Percentiles rank a stretch among this genome's conserved stretches.
Evolutionary conservation across 1,140 invertebrate species (phyloP).

Genomic region (Achatina immaculata): DNA sequence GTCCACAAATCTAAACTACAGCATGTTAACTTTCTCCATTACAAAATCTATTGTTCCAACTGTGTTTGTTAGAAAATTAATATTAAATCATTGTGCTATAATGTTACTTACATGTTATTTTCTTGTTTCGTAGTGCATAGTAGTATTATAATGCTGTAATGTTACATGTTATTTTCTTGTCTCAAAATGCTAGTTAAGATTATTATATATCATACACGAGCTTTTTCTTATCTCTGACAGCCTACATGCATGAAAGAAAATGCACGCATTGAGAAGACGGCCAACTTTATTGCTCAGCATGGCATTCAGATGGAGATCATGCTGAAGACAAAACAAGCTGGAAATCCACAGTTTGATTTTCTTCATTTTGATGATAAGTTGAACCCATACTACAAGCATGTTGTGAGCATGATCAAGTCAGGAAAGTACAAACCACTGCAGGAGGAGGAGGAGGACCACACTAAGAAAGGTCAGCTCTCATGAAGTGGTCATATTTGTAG

Average conservation of each 20-base stretch:
- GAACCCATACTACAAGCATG: slow-evolving; percentile 90
- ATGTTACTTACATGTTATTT: too few relatives aligned
- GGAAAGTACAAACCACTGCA: slow-evolving; percentile 76
- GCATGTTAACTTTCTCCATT: too few relatives aligned
- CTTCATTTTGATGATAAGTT: slow-evolving; percentile 87
- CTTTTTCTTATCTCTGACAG: slow-evolving; percentile 74
- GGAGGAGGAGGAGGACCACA: slow-evolving; percentile 43
- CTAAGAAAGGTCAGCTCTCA: neutral
- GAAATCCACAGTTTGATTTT: slow-evolving; percentile 94
- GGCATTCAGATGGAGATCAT: slow-evolving; percentile 98
- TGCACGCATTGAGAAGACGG: slow-evolving; percentile 96
- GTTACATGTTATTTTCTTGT: too few relatives aligned
- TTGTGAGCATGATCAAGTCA: slow-evolving; percentile 72
- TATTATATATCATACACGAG: too few relatives aligned
- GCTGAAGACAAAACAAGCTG: slow-evolving; percentile 95
- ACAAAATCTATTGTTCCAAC: too few relatives aligned
- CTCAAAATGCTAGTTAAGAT: too few relatives aligned
- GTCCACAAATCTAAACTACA: too few relatives aligned
- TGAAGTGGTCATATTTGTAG: neutral
- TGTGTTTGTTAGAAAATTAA: too few relatives aligned
- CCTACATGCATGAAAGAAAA: slow-evolving; percentile 93
- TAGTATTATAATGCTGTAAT: too few relatives aligned
- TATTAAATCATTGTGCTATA: too few relatives aligned
- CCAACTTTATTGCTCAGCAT: slow-evolving; percentile 91
- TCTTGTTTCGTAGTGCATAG: too few relatives aligned